Percentiles rank a stretch among this genome's conserved stretches.
These are phyloP conservation scores for Amia ocellicauda DNA, from an alignment of 2,113 vertebrate species.

Conservation along the genomic window DNA sequence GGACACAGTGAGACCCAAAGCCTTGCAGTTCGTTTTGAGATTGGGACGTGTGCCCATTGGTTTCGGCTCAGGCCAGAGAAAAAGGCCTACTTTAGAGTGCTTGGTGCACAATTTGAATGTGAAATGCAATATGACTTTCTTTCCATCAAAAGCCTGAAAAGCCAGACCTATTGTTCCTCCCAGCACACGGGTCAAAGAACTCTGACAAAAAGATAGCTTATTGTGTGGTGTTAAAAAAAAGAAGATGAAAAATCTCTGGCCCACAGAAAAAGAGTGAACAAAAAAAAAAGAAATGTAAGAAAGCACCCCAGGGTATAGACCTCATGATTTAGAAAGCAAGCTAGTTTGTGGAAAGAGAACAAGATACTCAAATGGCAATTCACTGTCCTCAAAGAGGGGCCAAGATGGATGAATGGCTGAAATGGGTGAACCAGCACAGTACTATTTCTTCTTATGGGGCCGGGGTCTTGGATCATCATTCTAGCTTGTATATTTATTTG, in stretches of 20 bases:
- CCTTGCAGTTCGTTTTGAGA: too few species aligned
- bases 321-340: conserved; percentile 45
- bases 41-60: not conserved
- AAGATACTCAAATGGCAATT: conserved; percentile 26
- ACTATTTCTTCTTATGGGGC: not conserved
- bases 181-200: conserved; percentile 66
- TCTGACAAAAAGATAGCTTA: conserved; percentile 61
- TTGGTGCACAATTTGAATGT: not conserved
- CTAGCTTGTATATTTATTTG: conserved; percentile 5
- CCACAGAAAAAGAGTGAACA: conserved; percentile 31
- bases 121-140: conserved; percentile 54
- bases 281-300: conserved; percentile 47
- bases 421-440: not conserved
- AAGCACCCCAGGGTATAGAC: conserved; percentile 60
- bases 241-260: conserved; percentile 50
- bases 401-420: not conserved
- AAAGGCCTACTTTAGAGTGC: conserved; percentile 3
- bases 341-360: conserved; percentile 36
- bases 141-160: conserved; percentile 53
- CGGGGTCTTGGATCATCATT: not conserved
- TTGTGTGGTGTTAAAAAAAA: conserved; percentile 56
- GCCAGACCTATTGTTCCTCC: conserved; percentile 61
- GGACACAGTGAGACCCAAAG: too few species aligned
- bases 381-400: not conserved
- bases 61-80: not conserved